Base-by-base conservation (phyloP, 2,113 vertebrate genomes). In the Bolborhynchus lineola region DNA sequence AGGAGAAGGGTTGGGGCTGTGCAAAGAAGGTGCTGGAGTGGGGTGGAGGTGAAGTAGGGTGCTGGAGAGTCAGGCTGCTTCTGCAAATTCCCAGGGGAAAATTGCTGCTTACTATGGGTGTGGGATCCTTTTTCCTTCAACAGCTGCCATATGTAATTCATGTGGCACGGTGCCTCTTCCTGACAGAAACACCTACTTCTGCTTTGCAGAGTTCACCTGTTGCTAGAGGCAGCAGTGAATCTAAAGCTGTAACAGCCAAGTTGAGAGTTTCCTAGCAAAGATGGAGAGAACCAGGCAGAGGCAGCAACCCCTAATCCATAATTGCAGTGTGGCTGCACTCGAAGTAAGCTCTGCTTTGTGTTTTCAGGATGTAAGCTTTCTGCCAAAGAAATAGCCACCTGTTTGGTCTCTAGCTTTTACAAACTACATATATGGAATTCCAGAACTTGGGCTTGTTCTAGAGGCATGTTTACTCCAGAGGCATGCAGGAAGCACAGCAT, bases 401-500 rank as follows among this genome's bases (percentile, higher is more conserved):
- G 4, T n/a, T 81, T 46, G 60, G 7, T 47, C 24, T 79, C 7
- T 21, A 21, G 28, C 13, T 75, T 63, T 89, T 69, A 35, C 16
- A 44, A 65, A 49, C 28, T 21, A 33, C 16, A 2, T 15, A 15
- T 11, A 4, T 19, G 17, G 39, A 69, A 63, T 92, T 33, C 20
- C 46, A 15, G 20, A 64, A 35, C 2, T 23, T 37, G 26, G 8
- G 17, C 29, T 77, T 33, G 11, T 75, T 82, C 49, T 19, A 19
- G 31, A 41, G 23, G 24, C 7, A 9, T 33, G 9, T 31, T 75
- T 65, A 6, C 15, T 70, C 13, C 49, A 50, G 35, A 69, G 53
- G 4, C 10, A 24, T 6, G 25, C 53, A 50, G 25, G 37, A 93
- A 70, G 81, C 6, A n/a, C 9, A 4, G 17, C 0, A 0, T 0